Evolutionary conservation across 2,888 invertebrate species (phyloP).

Genomic region (Ischnura elegans): DNA sequence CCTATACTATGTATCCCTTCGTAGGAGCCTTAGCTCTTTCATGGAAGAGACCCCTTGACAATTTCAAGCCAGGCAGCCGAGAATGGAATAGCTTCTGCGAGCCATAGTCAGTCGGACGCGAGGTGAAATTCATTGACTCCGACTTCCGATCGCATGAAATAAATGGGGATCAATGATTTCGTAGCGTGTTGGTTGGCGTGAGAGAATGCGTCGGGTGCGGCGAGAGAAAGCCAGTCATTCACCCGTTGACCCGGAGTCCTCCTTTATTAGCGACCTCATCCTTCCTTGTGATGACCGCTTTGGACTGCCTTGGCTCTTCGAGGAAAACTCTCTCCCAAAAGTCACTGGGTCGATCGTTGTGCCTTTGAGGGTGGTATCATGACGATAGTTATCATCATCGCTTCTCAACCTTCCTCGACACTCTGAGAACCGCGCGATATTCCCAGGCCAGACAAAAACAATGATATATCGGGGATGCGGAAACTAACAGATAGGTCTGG

Average conservation of each 20-base stretch:
- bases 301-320: neutral
- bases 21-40: too few species aligned
- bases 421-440: too few species aligned
- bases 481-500: too few species aligned
- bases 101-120: too few species aligned
- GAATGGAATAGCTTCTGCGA: too few species aligned
- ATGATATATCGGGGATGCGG: too few species aligned
- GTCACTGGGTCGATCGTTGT: neutral
- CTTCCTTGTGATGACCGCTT: neutral
- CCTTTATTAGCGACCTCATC: neutral
- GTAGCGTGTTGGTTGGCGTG: neutral
- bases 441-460: too few species aligned
- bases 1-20: too few species aligned
- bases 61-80: too few species aligned
- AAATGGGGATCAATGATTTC: neutral
- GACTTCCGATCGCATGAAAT: neutral
- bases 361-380: neutral
- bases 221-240: neutral
- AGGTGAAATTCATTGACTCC: neutral
- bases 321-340: neutral
- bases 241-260: conserved; percentile 1
- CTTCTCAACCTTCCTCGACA: neutral
- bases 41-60: too few species aligned
- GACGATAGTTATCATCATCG: neutral
- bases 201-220: neutral